These are phyloP conservation scores for Atrichornis clamosus DNA, from an alignment of 2,113 vertebrate species.

Conservation along the genomic window DNA sequence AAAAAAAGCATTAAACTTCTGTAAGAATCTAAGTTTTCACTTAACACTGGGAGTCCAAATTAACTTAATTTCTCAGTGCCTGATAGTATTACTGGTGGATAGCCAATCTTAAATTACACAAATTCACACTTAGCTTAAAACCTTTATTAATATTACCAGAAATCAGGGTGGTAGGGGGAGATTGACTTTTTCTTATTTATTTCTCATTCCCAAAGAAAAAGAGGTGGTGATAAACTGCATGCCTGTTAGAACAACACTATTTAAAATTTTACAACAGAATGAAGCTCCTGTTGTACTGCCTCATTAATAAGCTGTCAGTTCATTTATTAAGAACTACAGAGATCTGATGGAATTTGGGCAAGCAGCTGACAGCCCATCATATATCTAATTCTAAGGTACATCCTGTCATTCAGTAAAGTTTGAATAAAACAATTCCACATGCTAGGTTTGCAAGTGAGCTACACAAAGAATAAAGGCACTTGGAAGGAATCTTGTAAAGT, in stretches of 20 bases:
- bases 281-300: conserved; percentile 27
- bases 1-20: background rate
- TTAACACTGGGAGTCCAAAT: background rate
- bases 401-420: conserved; percentile 37
- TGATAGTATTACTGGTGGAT: background rate
- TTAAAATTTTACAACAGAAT: conserved; percentile 33
- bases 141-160: background rate
- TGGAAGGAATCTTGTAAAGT: conserved; percentile 23
- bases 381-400: conserved; percentile 52
- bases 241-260: conserved; percentile 33
- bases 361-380: background rate
- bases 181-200: background rate
- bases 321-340: conserved; percentile 51
- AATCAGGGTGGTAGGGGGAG: background rate
- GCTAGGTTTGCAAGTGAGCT: conserved; percentile 33
- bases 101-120: background rate
- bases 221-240: background rate
- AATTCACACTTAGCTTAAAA: background rate
- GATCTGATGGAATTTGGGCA: conserved; percentile 17
- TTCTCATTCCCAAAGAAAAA: background rate
- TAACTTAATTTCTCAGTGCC: background rate
- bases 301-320: conserved; percentile 51
- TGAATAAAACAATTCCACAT: conserved; percentile 41
- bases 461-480: conserved; percentile 37
- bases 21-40: background rate